A percentile compares a stretch with the other conserved stretches of the same genome.
Evolutionary conservation across 2,888 invertebrate genomes (phyloP).

Genomic region (Carterocephalus palaemon): DNA sequence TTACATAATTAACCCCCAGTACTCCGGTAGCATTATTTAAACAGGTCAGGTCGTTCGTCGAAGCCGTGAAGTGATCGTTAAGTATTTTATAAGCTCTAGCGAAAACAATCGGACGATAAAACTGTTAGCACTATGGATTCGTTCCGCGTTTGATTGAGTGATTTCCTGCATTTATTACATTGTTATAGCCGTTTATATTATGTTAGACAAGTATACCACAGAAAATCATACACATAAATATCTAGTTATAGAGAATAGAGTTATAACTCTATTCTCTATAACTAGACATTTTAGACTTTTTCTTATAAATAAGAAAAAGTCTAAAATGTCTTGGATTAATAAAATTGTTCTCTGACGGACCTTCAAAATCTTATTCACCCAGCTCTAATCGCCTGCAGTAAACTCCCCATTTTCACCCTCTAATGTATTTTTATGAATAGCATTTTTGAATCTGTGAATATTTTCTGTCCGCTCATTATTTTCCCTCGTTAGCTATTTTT

Average conservation of each 20-base stretch:
- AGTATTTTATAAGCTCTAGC: constrained; percentile 27
- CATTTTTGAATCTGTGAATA: constrained; percentile 14
- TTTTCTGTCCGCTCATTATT: constrained; percentile 23
- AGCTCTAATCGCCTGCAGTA: too few species aligned
- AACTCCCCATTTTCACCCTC: too few species aligned
- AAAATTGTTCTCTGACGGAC: too few species aligned
- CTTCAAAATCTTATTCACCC: too few species aligned
- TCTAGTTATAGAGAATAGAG: too few species aligned
- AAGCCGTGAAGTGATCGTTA: constrained; percentile 30
- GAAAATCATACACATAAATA: too few species aligned
- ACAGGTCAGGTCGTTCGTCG: constrained; percentile 24
- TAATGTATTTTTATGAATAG: too few species aligned
- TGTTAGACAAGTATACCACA: too few species aligned
- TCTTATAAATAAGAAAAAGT: too few species aligned
- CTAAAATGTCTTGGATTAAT: too few species aligned
- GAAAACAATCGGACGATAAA: constrained; percentile 33
- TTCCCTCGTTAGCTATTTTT: constrained; percentile 23
- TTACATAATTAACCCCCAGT: not conserved
- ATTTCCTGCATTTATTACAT: constrained; percentile 10
- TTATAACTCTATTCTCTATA: too few species aligned
- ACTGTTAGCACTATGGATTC: constrained; percentile 33
- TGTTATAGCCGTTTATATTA: not conserved
- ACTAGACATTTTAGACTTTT: too few species aligned
- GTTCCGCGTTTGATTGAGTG: constrained; percentile 25
- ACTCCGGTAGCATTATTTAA: not conserved